These are phyloP conservation scores for Anguilla megastoma DNA, from an alignment of 2,797 vertebrate species.

Conservation along the genomic window DNA sequence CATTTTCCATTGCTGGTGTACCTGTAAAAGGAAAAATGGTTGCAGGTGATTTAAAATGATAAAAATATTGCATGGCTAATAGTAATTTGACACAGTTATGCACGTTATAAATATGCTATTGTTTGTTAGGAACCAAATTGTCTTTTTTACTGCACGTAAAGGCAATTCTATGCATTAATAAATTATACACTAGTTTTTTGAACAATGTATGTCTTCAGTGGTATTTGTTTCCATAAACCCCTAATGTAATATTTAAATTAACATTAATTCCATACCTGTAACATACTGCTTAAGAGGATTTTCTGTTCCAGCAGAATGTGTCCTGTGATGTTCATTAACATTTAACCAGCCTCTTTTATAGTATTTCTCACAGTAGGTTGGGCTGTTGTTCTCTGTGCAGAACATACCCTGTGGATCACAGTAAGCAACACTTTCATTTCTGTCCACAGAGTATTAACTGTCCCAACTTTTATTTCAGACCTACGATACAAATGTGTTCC, in stretches of 20 bases:
- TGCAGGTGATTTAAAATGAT: too few species aligned
- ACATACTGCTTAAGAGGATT: background rate
- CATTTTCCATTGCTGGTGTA: constrained; percentile 16
- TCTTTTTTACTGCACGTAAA: too few species aligned
- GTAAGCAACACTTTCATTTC: background rate
- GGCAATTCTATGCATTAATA: too few species aligned
- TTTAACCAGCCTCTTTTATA: background rate
- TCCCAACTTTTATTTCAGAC: too few species aligned
- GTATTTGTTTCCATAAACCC: too few species aligned
- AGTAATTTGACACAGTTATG: too few species aligned
- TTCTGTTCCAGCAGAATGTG: background rate
- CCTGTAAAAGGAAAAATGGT: background rate
- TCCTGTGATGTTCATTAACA: background rate
- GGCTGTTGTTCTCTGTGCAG: background rate
- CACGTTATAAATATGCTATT: too few species aligned
- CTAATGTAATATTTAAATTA: background rate
- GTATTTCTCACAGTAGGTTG: background rate
- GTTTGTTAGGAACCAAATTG: too few species aligned
- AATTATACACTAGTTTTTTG: too few species aligned
- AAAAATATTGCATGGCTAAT: too few species aligned
- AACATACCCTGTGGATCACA: background rate
- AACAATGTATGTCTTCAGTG: too few species aligned
- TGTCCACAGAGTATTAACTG: background rate
- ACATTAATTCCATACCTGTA: background rate
- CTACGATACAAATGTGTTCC: background rate